Percentiles rank a stretch among this genome's conserved stretches.
Evolutionary conservation across 2,113 vertebrate genomes (phyloP).

Genomic region (Sinocyclocheilus rhinocerous): DNA sequence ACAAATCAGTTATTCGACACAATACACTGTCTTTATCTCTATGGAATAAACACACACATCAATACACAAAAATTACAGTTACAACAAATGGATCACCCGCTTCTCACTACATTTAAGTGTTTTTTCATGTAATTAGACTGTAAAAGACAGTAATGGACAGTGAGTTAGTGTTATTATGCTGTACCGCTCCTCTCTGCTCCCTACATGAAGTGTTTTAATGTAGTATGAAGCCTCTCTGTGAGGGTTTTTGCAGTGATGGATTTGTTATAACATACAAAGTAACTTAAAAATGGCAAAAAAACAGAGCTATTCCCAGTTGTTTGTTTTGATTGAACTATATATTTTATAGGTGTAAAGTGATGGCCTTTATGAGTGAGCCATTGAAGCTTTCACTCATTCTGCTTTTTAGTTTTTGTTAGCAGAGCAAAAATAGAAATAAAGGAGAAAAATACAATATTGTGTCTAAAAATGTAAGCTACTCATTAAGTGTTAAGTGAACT

Average conservation of each 20-base stretch:
- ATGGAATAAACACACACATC: slow-evolving; percentile 4
- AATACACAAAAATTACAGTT: neutral
- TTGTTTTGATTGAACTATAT: neutral
- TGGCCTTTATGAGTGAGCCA: neutral
- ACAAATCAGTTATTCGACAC: slow-evolving; percentile 9
- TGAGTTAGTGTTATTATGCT: neutral
- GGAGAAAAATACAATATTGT: neutral
- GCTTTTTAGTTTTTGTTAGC: neutral
- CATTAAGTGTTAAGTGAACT: neutral
- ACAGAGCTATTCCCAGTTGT: neutral
- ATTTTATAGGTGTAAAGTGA: neutral
- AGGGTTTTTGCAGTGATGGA: neutral
- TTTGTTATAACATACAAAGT: neutral
- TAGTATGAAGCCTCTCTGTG: neutral
- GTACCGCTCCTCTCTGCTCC: neutral
- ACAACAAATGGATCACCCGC: neutral
- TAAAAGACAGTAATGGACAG: neutral
- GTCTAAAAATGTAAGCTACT: neutral
- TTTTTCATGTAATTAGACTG: neutral
- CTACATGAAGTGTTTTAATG: neutral
- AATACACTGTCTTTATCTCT: slow-evolving; percentile 19
- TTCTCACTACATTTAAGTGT: neutral
- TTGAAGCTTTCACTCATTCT: neutral
- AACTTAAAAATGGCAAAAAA: neutral
- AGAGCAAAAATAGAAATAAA: neutral